These are phyloP conservation scores for Athalia rosae DNA, from an alignment of 2,888 invertebrate genomes.

Conservation along the genomic window DNA sequence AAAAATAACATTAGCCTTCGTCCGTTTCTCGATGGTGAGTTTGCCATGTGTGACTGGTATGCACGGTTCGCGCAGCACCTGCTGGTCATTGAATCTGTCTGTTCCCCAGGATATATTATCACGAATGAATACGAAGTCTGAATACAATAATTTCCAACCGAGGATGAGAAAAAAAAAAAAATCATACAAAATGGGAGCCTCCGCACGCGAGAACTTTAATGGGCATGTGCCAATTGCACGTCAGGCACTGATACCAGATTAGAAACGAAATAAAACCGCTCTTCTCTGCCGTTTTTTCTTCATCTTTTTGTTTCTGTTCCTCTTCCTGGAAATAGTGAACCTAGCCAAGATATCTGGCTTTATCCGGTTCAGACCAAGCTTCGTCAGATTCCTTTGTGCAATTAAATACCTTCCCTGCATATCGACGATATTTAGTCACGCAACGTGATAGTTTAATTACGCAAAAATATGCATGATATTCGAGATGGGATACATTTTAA, in stretches of 20 bases:
- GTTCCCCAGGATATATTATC: constrained; percentile 3
- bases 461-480: too few relatives aligned
- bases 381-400: constrained; percentile 16
- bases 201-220: constrained; percentile 14
- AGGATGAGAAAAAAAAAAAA: background rate
- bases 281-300: constrained; percentile 5
- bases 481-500: too few relatives aligned
- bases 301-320: constrained; percentile 22
- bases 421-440: background rate
- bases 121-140: constrained; percentile 4
- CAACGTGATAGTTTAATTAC: background rate
- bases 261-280: constrained; percentile 29
- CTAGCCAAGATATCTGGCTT: constrained; percentile 55
- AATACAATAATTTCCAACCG: background rate
- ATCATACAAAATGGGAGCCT: background rate
- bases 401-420: background rate
- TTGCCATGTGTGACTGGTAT: background rate
- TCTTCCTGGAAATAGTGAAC: constrained; percentile 37
- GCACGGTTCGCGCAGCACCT: constrained; percentile 28
- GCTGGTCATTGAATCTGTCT: constrained; percentile 40
- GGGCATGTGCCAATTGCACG: constrained; percentile 32
- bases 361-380: constrained; percentile 59
- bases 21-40: constrained; percentile 3
- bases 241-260: constrained; percentile 1
- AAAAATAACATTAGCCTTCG: constrained; percentile 37